Evolutionary conservation across 2,113 vertebrate genomes (phyloP).

Genomic region (Trematomus loennbergii): DNA sequence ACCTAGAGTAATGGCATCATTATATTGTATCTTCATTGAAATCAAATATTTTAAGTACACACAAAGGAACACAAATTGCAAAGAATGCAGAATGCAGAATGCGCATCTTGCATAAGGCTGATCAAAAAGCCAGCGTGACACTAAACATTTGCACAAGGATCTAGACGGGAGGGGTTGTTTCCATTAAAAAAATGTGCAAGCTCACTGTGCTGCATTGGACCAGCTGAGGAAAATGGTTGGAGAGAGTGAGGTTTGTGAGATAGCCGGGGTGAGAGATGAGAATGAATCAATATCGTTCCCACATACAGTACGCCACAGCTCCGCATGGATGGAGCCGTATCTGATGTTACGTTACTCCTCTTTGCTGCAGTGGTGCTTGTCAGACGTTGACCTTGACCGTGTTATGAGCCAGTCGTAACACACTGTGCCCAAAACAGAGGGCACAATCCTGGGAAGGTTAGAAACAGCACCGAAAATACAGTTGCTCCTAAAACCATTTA

Average conservation of each 20-base stretch:
- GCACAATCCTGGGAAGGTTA: neutral
- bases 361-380: conserved; percentile 48
- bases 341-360: neutral
- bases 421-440: neutral
- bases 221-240: conserved; percentile 37
- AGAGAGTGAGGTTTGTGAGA: neutral
- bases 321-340: neutral
- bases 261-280: conserved; percentile 20
- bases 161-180: neutral
- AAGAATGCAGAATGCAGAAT: neutral
- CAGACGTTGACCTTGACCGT: conserved; percentile 64
- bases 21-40: no score
- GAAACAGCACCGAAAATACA: neutral
- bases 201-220: conserved; percentile 66
- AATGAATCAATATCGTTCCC: conserved; percentile 46
- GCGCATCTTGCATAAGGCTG: neutral
- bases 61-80: neutral
- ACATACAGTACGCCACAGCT: conserved; percentile 11
- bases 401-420: conserved; percentile 26
- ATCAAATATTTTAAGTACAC: neutral
- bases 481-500: neutral
- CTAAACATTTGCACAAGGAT: neutral
- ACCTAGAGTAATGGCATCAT: neutral
- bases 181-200: conserved; percentile 31
- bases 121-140: neutral